Evolutionary conservation across 2,888 invertebrate genomes (phyloP).

Genomic region (Branchipolynoe longqiensis): DNA sequence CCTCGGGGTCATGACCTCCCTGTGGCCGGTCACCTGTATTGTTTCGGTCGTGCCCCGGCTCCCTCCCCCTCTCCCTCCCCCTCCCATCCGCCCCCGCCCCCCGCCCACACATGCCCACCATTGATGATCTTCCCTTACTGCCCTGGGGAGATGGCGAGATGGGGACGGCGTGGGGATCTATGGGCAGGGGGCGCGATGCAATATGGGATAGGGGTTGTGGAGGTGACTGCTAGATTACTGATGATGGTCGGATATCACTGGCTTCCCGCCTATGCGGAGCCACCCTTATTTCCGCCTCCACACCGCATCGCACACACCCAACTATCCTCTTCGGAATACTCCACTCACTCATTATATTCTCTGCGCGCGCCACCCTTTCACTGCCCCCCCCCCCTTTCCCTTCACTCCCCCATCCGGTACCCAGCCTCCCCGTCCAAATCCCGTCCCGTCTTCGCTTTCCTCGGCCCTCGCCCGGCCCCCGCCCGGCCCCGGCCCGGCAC

Average conservation of each 20-base stretch:
- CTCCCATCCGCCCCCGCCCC: neutral
- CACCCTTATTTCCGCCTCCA: neutral
- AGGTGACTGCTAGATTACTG: no score
- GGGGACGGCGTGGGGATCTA: no score
- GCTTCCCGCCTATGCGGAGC: neutral
- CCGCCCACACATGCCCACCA: neutral
- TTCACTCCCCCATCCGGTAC: neutral
- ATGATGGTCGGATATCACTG: no score
- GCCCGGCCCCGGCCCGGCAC: neutral
- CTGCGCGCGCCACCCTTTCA: neutral
- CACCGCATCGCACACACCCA: neutral
- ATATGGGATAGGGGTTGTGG: no score
- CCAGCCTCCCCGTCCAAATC: neutral
- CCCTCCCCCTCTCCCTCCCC: neutral
- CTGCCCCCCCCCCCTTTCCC: neutral
- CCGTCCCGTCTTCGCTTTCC: neutral
- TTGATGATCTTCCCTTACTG: neutral
- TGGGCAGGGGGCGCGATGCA: no score
- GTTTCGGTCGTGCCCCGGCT: neutral
- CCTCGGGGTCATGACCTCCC: neutral
- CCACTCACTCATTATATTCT: neutral
- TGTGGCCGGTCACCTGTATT: neutral
- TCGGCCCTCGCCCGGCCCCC: neutral
- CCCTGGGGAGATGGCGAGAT: no score
- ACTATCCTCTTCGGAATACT: neutral